A percentile compares a stretch with the other conserved stretches of the same genome.
These are phyloP conservation scores for Suillia variegata DNA, from an alignment of 2,888 invertebrate species.

Conservation along the genomic window DNA sequence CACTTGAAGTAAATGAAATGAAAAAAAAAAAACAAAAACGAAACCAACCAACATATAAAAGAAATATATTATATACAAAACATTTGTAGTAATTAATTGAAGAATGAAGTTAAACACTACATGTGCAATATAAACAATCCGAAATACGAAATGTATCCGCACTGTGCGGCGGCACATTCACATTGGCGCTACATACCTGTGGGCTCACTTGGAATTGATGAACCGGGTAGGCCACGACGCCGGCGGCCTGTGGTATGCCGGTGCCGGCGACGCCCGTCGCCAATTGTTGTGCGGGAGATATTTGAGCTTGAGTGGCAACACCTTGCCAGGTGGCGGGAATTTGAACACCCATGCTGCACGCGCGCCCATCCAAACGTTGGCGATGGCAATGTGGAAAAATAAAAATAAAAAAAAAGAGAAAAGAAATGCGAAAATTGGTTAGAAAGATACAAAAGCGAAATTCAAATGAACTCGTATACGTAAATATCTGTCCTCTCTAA, in stretches of 20 bases:
- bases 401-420: conserved; percentile 14
- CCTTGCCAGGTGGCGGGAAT: conserved; percentile 79
- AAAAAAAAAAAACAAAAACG: conserved; percentile 34
- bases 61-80: conserved; percentile 12
- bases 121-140: too few relatives aligned
- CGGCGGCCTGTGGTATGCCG: conserved; percentile 75
- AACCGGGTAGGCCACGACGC: conserved; percentile 87
- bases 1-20: conserved; percentile 22
- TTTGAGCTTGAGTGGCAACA: conserved; percentile 75
- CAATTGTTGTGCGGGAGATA: conserved; percentile 72
- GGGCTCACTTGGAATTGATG: conserved; percentile 87
- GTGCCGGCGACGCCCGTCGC: conserved; percentile 72
- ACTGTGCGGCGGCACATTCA: too few relatives aligned
- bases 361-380: too few relatives aligned
- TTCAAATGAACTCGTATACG: background rate
- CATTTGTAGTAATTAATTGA: too few relatives aligned
- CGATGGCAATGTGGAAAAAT: background rate
- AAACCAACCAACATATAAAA: background rate
- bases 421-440: conserved; percentile 15
- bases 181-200: conserved; percentile 55
- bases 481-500: too few relatives aligned
- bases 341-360: conserved; percentile 82
- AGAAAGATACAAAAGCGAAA: background rate
- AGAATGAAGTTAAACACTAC: too few relatives aligned
- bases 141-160: too few relatives aligned